Evolutionary conservation across 2,797 vertebrate genomes (phyloP).

Genomic region (Myotis myotis): DNA sequence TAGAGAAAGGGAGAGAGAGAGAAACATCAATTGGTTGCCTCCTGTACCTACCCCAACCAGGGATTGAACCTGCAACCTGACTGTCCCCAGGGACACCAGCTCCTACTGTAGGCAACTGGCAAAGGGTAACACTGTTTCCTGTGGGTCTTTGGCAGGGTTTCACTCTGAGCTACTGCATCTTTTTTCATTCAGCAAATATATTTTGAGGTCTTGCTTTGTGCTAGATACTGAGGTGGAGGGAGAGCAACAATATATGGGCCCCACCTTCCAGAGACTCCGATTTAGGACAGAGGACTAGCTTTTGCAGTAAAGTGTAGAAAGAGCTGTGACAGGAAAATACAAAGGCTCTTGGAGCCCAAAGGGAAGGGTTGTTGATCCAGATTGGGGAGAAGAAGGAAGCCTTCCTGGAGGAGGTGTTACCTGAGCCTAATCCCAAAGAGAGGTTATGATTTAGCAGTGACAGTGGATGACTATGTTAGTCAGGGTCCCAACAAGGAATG

Average conservation of each 20-base stretch:
- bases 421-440: not conserved
- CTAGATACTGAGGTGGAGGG: not conserved
- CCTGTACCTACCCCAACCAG: not conserved
- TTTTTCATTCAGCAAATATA: conserved; percentile 15
- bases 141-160: not conserved
- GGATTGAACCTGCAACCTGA: not conserved
- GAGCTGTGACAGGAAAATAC: not conserved
- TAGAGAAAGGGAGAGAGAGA: not conserved
- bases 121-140: not conserved
- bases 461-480: not conserved
- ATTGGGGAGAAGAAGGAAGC: not conserved
- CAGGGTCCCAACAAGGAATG: not conserved
- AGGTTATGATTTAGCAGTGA: not conserved
- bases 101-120: not conserved
- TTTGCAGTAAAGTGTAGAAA: not conserved
- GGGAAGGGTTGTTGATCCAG: not conserved
- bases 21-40: not conserved
- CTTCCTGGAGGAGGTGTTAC: not conserved
- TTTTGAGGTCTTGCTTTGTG: conserved; percentile 23
- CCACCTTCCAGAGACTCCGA: not conserved
- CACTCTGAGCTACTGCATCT: not conserved
- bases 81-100: not conserved
- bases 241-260: not conserved
- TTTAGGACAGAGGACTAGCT: conserved; percentile 7
- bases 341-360: not conserved